phyloP scores from a whole-genome alignment of 1,140 invertebrate species.

The Eriocheir sinensis region DNA sequence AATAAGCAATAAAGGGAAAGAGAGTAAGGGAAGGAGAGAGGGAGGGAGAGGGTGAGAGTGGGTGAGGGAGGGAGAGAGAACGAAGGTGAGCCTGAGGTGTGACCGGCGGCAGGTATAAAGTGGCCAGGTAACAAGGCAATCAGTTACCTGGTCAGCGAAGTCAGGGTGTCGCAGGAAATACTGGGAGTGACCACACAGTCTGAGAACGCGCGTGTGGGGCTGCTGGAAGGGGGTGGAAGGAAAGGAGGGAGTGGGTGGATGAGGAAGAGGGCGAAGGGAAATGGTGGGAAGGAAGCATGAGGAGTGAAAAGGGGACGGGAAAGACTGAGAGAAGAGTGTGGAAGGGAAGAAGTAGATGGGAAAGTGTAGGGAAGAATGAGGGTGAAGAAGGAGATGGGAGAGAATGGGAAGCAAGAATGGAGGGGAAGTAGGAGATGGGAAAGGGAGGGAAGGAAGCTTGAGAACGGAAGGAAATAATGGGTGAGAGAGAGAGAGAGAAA shows the following conservation, averaged over 20 bases:
- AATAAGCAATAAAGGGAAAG: too few species aligned
- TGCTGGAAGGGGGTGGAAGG: background rate
- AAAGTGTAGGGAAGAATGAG: background rate
- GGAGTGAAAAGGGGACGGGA: background rate
- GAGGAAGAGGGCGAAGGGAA: background rate
- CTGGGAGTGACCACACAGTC: background rate
- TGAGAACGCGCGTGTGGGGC: background rate
- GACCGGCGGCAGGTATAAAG: background rate
- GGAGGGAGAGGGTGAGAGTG: too few species aligned
- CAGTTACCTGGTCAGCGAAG: background rate
- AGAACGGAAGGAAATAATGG: background rate
- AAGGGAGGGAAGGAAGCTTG: background rate
- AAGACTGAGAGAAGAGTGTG: background rate
- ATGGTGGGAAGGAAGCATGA: background rate
- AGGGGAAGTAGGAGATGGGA: background rate
- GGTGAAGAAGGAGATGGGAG: background rate
- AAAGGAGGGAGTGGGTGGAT: background rate
- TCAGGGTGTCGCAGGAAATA: constrained; percentile 18
- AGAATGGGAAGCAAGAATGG: background rate
- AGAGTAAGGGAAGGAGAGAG: too few species aligned
- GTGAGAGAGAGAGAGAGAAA: background rate
- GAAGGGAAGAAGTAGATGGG: background rate
- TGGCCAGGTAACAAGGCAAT: background rate
- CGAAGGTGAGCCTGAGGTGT: constrained; percentile 19
- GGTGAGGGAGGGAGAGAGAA: too few species aligned